Evolutionary conservation across 1,140 invertebrate genomes (phyloP), one percentile per base, ranked within the genome.

Genomic region (Drosophila erecta): DNA sequence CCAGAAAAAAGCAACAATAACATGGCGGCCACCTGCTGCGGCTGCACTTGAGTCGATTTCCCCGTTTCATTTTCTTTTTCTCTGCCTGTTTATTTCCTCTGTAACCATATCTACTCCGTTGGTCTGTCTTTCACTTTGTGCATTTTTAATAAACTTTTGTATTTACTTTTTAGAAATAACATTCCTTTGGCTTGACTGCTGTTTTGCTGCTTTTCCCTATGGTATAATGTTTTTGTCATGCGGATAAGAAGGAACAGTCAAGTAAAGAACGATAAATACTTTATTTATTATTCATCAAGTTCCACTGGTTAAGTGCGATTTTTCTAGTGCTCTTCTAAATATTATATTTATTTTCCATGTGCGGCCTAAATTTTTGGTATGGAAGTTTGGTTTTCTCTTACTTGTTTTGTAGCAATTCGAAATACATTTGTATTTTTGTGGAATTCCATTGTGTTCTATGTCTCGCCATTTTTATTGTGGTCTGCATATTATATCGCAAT

Each of bases 1-100:
- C 35, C 44, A 77, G 33, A 54, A 55, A 43, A 74, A 62, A 76
- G 51, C 73, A 77, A 77, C 74, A 77, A 77, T 80, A 85, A 87
- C 41, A 87, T 76, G 75, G 67, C 67, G 55, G 84, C 85, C 84
- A 89, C 84, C 84, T 89, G 84, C 84, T 89, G 84, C 80, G 84
- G 85, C 65, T 89, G 84, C 80, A 89, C 76, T 89, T 89, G 76
- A 89, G 85, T 90, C 65, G 62, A 84, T 84, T 89, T 90, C 53
- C 60, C 73, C 69, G 47, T 67, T 76, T 24, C 50, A 73, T 35
- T 64, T 62, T 67, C 11, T 62, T 79, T 46, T 50, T 71, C 35
- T 57, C 67, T 67, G 58, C 71, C 49, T 87, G 59, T 79, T 81
- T 81, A 61, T 67, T 81, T 30, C 30, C 33, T 10, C 12, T 24